These are phyloP conservation scores for Glomeris marginata DNA, from an alignment of 2,888 invertebrate species.

Conservation along the genomic window DNA sequence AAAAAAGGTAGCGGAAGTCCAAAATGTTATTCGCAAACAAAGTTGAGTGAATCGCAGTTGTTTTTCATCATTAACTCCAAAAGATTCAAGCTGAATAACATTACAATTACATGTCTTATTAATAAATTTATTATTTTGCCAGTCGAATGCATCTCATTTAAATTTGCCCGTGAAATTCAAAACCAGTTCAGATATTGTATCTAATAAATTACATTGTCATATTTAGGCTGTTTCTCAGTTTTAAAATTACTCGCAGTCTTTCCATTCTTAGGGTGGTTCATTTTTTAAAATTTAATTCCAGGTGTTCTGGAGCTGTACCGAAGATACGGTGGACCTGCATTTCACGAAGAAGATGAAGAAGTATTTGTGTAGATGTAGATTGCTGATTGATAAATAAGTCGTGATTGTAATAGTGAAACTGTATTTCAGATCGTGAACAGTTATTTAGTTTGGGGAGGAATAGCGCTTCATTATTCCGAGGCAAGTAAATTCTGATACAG, in stretches of 20 bases:
- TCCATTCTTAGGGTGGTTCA: not conserved
- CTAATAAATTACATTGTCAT: too few relatives aligned
- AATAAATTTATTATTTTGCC: not conserved
- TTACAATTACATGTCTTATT: not conserved
- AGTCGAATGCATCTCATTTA: not conserved
- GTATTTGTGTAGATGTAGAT: too few relatives aligned
- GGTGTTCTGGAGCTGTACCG: slow-evolving; percentile 55
- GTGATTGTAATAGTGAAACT: not conserved
- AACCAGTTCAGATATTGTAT: not conserved
- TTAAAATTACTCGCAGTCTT: not conserved
- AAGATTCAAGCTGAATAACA: too few relatives aligned
- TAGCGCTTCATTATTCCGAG: slow-evolving; percentile 51
- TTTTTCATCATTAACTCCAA: too few relatives aligned
- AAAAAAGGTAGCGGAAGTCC: too few relatives aligned
- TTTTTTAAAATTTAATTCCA: slow-evolving; percentile 12
- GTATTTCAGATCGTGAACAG: slow-evolving; percentile 38
- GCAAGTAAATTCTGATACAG: slow-evolving; percentile 21
- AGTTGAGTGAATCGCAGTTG: too few relatives aligned
- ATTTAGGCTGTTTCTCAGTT: too few relatives aligned
- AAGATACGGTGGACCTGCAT: slow-evolving; percentile 30
- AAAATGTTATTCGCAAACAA: too few relatives aligned
- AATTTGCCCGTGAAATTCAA: not conserved
- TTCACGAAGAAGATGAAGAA: slow-evolving; percentile 52
- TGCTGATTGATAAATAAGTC: too few relatives aligned
- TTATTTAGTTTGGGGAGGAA: slow-evolving; percentile 52